These are phyloP conservation scores for Cavia aperea DNA, from an alignment of 2,113 vertebrate species.

Conservation along the genomic window DNA sequence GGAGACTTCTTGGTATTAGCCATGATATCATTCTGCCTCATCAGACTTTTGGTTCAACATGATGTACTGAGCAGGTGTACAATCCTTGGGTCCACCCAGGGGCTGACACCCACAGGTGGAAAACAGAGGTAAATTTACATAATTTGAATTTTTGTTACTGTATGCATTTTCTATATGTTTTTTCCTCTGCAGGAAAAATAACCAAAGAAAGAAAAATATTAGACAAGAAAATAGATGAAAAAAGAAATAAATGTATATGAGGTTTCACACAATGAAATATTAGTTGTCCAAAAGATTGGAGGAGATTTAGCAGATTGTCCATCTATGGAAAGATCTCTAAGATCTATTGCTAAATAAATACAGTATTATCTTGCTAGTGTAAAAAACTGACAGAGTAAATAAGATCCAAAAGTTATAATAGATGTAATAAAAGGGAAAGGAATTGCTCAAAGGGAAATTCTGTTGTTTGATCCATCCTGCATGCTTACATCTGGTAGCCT, in stretches of 20 bases:
- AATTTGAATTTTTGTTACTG: background rate
- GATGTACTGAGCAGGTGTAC: background rate
- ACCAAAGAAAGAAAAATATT: background rate
- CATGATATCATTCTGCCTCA: background rate
- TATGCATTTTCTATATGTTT: background rate
- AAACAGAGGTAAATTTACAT: background rate
- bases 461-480: no score
- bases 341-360: background rate
- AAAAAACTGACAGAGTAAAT: no score
- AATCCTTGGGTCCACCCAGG: background rate
- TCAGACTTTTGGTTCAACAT: background rate
- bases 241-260: background rate
- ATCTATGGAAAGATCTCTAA: background rate
- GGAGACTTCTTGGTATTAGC: background rate
- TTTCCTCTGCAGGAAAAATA: background rate
- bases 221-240: background rate
- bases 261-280: background rate
- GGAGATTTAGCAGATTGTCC: background rate
- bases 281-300: background rate
- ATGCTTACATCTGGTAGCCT: no score
- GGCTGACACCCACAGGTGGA: background rate
- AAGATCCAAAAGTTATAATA: no score
- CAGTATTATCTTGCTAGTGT: no score
- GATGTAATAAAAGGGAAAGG: no score
- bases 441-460: no score